Conservation (phyloP, 2,888 invertebrate genomes). For the Brenthis ino region DNA sequence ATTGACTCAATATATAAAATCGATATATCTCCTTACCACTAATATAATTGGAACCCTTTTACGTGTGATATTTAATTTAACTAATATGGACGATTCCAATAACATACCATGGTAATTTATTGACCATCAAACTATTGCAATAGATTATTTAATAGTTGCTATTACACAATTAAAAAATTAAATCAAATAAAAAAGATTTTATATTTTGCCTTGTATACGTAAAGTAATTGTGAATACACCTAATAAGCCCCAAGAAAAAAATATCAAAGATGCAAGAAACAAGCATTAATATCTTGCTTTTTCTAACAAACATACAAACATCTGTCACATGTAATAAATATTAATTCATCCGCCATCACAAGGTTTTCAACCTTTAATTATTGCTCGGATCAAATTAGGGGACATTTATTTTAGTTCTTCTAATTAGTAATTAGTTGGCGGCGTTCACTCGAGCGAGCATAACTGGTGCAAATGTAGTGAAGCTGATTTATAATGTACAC, state of each 20-base stretch:
- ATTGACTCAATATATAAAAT: too few species aligned
- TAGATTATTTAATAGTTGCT: too few species aligned
- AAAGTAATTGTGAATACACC: too few species aligned
- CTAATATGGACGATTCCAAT: too few species aligned
- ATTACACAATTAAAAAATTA: too few species aligned
- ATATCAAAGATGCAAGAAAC: background rate
- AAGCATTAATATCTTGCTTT: slow-evolving; percentile 1
- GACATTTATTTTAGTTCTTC: slow-evolving; percentile 35
- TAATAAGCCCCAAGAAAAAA: background rate
- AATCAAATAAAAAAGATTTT: too few species aligned
- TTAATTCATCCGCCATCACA: slow-evolving; percentile 36
- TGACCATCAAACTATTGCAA: too few species aligned
- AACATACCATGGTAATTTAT: too few species aligned
- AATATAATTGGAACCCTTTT: too few species aligned
- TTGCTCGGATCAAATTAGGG: slow-evolving; percentile 31
- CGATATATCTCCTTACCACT: too few species aligned
- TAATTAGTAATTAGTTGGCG: slow-evolving; percentile 40
- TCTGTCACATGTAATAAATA: slow-evolving; percentile 32
- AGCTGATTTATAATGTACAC: slow-evolving; percentile 35
- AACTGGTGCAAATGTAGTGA: slow-evolving; percentile 32
- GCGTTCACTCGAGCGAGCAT: slow-evolving; percentile 28
- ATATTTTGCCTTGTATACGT: too few species aligned
- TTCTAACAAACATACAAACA: slow-evolving; percentile 13
- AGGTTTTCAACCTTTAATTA: slow-evolving; percentile 40
- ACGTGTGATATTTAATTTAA: too few species aligned